Conservation (phyloP, 2,797 vertebrate genomes). For the Menidia menidia region DNA sequence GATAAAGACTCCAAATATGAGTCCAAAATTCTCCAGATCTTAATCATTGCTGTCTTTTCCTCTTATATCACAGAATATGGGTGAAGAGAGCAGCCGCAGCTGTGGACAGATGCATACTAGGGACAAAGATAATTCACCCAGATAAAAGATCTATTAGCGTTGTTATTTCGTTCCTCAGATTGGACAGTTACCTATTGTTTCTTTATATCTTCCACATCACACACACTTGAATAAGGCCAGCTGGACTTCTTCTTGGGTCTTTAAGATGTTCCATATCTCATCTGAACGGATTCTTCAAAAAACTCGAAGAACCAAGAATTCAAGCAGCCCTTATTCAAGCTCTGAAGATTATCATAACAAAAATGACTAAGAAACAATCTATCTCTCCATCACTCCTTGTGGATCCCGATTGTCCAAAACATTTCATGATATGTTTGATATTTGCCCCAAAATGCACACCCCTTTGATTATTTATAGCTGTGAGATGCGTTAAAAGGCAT, state of each 20-base stretch:
- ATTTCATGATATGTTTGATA: slow-evolving; percentile 11
- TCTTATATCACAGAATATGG: background rate
- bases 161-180: slow-evolving; percentile 27
- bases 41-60: background rate
- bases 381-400: background rate
- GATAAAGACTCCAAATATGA: background rate
- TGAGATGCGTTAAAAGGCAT: slow-evolving; percentile 34
- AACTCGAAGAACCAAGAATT: too few relatives aligned
- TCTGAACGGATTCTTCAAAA: too few relatives aligned
- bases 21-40: background rate
- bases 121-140: slow-evolving; percentile 39
- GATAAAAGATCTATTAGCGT: slow-evolving; percentile 41
- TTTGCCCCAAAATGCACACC: slow-evolving; percentile 24
- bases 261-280: too few relatives aligned
- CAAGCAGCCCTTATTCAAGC: too few relatives aligned
- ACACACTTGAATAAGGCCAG: background rate
- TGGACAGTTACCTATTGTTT: slow-evolving; percentile 27
- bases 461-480: slow-evolving; percentile 37
- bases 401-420: background rate
- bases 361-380: slow-evolving; percentile 2
- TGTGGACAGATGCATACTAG: background rate
- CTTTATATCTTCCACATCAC: slow-evolving; percentile 10
- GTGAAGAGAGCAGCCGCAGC: slow-evolving; percentile 4
- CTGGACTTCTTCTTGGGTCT: too few relatives aligned
- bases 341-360: too few relatives aligned